Evolutionary conservation across 1,140 invertebrate species (phyloP).

Genomic region (Cyclina sinensis): DNA sequence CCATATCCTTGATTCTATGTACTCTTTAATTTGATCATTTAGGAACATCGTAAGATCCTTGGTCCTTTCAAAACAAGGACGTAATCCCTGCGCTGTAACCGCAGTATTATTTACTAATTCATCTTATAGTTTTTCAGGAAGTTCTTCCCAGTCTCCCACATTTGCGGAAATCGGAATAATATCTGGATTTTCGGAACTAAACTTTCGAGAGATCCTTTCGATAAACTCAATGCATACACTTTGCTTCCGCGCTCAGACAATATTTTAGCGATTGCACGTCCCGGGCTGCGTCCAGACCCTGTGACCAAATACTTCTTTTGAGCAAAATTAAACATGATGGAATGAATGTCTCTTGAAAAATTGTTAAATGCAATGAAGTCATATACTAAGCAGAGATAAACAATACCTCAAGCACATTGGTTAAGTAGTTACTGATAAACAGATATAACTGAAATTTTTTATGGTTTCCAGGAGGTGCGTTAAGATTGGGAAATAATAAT

Average conservation of each 20-base stretch:
- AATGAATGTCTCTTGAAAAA: too few relatives aligned
- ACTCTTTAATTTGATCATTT: slow-evolving; percentile 92
- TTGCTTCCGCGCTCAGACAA: neutral
- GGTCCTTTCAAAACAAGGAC: slow-evolving; percentile 89
- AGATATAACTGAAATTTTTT: too few relatives aligned
- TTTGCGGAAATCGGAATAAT: neutral
- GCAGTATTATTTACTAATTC: slow-evolving; percentile 94
- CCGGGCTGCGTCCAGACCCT: neutral
- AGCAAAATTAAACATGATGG: neutral
- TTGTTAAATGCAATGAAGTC: too few relatives aligned
- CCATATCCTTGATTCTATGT: slow-evolving; percentile 92
- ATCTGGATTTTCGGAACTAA: slow-evolving; percentile 55
- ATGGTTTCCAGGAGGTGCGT: too few relatives aligned
- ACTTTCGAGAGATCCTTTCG: neutral
- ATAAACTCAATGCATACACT: neutral
- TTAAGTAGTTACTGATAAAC: too few relatives aligned
- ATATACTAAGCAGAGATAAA: too few relatives aligned
- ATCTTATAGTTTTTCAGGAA: slow-evolving; percentile 90
- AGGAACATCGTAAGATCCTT: slow-evolving; percentile 92
- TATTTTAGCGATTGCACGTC: neutral
- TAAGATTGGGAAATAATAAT: too few relatives aligned
- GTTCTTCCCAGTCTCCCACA: slow-evolving; percentile 78
- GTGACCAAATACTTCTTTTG: neutral
- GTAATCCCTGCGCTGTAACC: slow-evolving; percentile 88
- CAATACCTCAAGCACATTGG: too few relatives aligned